Base-by-base conservation (phyloP, 2,888 invertebrate genomes). In the Parnassius apollo region DNA sequence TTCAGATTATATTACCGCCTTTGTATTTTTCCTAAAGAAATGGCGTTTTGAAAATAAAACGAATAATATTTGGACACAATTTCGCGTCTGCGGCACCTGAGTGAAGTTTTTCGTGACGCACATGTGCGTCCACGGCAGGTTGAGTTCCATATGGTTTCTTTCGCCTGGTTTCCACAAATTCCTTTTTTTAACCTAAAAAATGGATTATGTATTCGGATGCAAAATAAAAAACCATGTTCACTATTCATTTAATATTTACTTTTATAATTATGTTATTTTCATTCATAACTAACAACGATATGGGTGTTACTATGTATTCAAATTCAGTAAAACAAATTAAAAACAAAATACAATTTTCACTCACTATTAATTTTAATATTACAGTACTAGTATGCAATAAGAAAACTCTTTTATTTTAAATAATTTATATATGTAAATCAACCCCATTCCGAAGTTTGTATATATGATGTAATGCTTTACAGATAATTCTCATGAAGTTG, bases 231-330 rank as follows among this genome's bases (percentile, higher is more conserved):
- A 74, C 81, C 83, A 84, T 79, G 75, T 75, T 76, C 88, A 90
- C 91, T 91, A 91, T 89, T 91, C 89, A 91, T 90, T 91, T 91
- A 91, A 91, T 91, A 89, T 91, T 91, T 91, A 91, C 90, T 91
- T 91, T 91, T 90, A 91, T 91, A 91, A 91, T 90, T 88, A 90
- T 90, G 91, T 91, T 91, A 91, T 91, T 91, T 88, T 89, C 91
- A 91, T 91, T 91, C 91, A 90, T 91, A 91, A 91, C 91, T 91
- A 91, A 91, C 91, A 91, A 91, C 91, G 91, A 91, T 91, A 91
- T 91, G 91, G 87, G 90, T 90, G 91, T 91, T 91, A 91, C 86
- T 86, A 91, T 89, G 87, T 88, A 88, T 86, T 90, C 86, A 89
- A 90, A 89, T 88, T 88, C 91, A 86, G 87, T 90, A 90, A 91